Base-by-base conservation (phyloP, 2,113 vertebrate species). In the Petrocephalus microphthalmus region DNA sequence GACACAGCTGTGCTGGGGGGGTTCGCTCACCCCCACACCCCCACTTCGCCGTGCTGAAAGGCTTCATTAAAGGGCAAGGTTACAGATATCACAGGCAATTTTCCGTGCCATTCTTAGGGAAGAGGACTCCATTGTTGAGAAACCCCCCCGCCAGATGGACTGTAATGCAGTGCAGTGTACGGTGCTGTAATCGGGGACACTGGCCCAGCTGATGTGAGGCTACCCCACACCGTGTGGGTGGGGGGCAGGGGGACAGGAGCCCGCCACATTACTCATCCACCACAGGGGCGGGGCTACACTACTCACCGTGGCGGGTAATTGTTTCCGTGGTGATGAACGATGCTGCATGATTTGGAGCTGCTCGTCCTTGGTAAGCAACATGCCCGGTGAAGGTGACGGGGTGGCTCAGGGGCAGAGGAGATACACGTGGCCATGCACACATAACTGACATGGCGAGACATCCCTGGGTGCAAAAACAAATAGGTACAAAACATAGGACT, bases 41-140 rank as follows among this genome's bases (percentile, higher is more conserved):
- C 86, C 78, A 87, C 89, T 89, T 56, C 20, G 11, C 8, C 11
- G 87, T 86, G 81, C 74, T 93, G 89, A 94, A 94, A 94, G 91
- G 89, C 93, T 93, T 94, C 93, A 94, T 94, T 94, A 94, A 94
- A 93, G 91, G 91, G 84, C 89, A 89, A 88, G 89, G 90, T 89
- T 91, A 90, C 86, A 91, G 92, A 93, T 93, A 94, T 95, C 92
- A 92, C 86, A 92, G 86, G 90, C 91, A 92, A 94, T 95, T 94
- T 94, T 89, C 92, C 90, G 92, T 90, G 93, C 89, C 71, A 92
- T 93, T 92, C 89, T 90, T 89, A 49, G 74, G 88, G 89, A 93
- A 91, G 87, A 92, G 89, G 78, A 92, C 89, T 90, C 89, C 89
- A 93, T 94, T 94, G 94, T 95, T 92, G 90, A 87, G 90, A 90